A percentile compares a stretch with the other conserved stretches of the same genome.
These are phyloP conservation scores for Cotesia congregata DNA, from an alignment of 2,888 invertebrate species.

Conservation along the genomic window DNA sequence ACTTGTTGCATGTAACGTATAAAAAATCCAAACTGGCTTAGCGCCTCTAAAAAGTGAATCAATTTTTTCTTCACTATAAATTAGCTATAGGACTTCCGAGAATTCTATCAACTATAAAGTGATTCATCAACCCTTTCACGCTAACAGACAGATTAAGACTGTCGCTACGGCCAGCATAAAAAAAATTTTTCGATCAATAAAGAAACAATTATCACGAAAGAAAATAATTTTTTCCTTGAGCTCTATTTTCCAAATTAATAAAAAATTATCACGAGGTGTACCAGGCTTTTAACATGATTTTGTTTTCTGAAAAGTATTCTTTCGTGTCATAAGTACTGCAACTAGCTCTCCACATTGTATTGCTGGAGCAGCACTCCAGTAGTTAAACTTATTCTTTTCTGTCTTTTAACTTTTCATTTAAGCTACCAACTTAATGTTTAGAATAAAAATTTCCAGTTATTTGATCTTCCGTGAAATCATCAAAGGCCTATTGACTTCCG, in stretches of 20 bases:
- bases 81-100: too few relatives aligned
- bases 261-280: not conserved
- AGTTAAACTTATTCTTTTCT: not conserved
- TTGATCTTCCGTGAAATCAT: not conserved
- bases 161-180: not conserved
- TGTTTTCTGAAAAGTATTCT: not conserved
- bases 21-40: not conserved
- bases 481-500: not conserved
- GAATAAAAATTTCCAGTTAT: not conserved
- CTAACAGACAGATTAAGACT: not conserved
- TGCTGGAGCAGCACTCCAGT: not conserved
- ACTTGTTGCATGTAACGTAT: too few relatives aligned
- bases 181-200: conserved; percentile 5
- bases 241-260: not conserved
- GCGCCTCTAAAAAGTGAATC: too few relatives aligned
- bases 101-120: not conserved
- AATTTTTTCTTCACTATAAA: too few relatives aligned
- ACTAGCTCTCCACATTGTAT: not conserved
- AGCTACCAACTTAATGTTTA: conserved; percentile 1
- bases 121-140: not conserved
- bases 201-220: not conserved
- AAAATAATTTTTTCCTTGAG: not conserved
- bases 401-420: too few relatives aligned
- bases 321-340: not conserved
- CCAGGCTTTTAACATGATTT: not conserved